These are phyloP conservation scores for Aselliscus stoliczkanus DNA, from an alignment of 2,797 vertebrate genomes.

Conservation along the genomic window DNA sequence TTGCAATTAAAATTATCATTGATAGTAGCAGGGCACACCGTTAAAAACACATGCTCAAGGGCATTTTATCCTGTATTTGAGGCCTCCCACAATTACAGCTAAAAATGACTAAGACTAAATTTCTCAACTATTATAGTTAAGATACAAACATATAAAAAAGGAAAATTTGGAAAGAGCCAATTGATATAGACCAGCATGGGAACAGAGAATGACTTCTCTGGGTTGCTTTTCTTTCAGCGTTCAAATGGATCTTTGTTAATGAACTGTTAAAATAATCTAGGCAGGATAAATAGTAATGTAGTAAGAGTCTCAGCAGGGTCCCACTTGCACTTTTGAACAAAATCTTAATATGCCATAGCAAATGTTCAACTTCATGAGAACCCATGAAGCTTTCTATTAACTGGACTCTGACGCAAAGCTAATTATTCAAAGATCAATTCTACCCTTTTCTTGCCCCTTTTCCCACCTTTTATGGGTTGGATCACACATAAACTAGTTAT, in stretches of 20 bases:
- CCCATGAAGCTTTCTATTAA: background rate
- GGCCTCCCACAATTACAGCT: constrained; percentile 65
- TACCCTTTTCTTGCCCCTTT: background rate
- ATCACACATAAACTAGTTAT: background rate
- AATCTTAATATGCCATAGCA: constrained; percentile 15
- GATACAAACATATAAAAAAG: constrained; percentile 64
- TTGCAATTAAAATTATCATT: constrained; percentile 40
- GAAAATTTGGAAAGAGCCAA: constrained; percentile 61
- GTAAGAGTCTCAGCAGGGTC: background rate
- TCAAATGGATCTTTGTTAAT: constrained; percentile 9
- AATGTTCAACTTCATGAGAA: constrained; percentile 26
- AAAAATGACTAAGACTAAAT: constrained; percentile 66
- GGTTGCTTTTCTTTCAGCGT: constrained; percentile 22
- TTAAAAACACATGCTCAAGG: constrained; percentile 54
- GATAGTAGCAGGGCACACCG: constrained; percentile 40
- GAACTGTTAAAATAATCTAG: constrained; percentile 31
- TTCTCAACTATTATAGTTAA: constrained; percentile 65
- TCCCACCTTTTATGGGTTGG: background rate
- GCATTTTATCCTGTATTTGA: constrained; percentile 24
- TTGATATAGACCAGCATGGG: background rate
- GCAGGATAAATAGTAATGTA: background rate
- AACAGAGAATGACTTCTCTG: constrained; percentile 27
- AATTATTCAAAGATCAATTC: background rate
- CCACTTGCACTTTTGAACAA: constrained; percentile 6
- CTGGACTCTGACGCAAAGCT: background rate